A percentile compares a stretch with the other conserved stretches of the same genome.
Conservation (phyloP, 2,113 vertebrate species). For the Meleagris gallopavo region DNA sequence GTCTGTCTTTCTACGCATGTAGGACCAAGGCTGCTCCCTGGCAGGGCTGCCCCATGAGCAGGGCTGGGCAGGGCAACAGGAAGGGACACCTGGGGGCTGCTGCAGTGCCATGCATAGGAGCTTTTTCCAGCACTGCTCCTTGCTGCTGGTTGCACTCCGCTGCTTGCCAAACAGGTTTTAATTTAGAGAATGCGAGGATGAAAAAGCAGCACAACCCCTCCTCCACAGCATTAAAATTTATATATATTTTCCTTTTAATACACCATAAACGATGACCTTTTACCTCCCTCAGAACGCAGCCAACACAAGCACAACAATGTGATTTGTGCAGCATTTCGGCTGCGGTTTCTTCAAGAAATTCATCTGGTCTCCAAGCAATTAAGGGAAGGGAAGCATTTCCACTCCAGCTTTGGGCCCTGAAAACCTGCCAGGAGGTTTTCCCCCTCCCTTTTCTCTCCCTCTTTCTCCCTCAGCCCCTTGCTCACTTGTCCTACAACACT, state of each 20-base stretch:
- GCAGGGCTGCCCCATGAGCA: not conserved
- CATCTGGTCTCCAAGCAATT: slow-evolving; percentile 61
- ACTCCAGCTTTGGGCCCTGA: slow-evolving; percentile 45
- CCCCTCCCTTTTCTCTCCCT: not conserved
- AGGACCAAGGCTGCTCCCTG: rapidly evolving
- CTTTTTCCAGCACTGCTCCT: not conserved
- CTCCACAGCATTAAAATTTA: not conserved
- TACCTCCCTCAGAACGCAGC: slow-evolving; percentile 55
- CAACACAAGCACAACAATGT: slow-evolving; percentile 57
- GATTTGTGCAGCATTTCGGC: slow-evolving; percentile 36
- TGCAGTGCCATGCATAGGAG: rapidly evolving
- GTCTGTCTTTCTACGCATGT: not conserved
- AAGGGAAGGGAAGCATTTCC: slow-evolving; percentile 61
- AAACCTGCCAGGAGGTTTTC: slow-evolving; percentile 39
- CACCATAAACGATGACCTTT: slow-evolving; percentile 42
- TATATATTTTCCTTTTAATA: not conserved
- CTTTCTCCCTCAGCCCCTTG: not conserved
- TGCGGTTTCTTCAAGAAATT: slow-evolving; percentile 64
- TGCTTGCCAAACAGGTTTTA: slow-evolving; percentile 55
- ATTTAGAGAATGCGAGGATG: not conserved
- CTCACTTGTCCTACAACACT: not conserved
- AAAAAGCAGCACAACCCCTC: slow-evolving; percentile 3
- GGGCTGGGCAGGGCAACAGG: not conserved
- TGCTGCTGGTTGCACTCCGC: rapidly evolving
- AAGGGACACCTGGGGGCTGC: rapidly evolving